Conservation (phyloP, 2,113 vertebrate genomes). For the Anguilla japonica region DNA sequence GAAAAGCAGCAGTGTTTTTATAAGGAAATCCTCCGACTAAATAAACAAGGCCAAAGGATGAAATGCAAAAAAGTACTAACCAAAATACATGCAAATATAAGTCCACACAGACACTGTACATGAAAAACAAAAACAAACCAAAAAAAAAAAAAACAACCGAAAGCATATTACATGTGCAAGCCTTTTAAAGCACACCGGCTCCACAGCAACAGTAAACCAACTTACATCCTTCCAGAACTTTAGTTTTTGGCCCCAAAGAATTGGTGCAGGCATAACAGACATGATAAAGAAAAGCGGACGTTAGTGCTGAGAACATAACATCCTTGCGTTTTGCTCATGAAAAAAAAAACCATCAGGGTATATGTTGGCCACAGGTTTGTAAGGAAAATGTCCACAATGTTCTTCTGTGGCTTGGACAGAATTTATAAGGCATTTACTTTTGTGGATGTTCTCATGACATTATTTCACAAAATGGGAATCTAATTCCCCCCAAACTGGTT, state of each 20-base stretch:
- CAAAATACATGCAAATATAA: conserved; percentile 64
- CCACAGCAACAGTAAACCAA: conserved; percentile 56
- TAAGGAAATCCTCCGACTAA: conserved; percentile 21
- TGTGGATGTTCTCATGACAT: no score
- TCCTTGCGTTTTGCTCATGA: not conserved
- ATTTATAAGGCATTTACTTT: no score
- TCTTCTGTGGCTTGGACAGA: no score
- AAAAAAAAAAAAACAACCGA: conserved; percentile 41
- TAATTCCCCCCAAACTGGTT: no score
- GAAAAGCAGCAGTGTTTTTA: not conserved
- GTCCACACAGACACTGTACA: conserved; percentile 54
- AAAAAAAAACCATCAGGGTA: no score
- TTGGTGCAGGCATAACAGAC: conserved; percentile 79
- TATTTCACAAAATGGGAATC: no score
- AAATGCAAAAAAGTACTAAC: conserved; percentile 40
- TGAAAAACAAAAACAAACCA: conserved; percentile 37
- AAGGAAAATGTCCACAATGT: no score
- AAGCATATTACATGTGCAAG: conserved; percentile 28
- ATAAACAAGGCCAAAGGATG: conserved; percentile 34
- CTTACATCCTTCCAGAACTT: conserved; percentile 97
- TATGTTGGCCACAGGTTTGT: no score
- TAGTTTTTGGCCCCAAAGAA: conserved; percentile 85
- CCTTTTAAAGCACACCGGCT: conserved; percentile 24
- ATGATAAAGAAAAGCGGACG: conserved; percentile 78
- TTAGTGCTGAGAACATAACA: conserved; percentile 72